A percentile compares a stretch with the other conserved stretches of the same genome.
Conservation (phyloP, 2,888 invertebrate species). For the Stegana nigrithorax region DNA sequence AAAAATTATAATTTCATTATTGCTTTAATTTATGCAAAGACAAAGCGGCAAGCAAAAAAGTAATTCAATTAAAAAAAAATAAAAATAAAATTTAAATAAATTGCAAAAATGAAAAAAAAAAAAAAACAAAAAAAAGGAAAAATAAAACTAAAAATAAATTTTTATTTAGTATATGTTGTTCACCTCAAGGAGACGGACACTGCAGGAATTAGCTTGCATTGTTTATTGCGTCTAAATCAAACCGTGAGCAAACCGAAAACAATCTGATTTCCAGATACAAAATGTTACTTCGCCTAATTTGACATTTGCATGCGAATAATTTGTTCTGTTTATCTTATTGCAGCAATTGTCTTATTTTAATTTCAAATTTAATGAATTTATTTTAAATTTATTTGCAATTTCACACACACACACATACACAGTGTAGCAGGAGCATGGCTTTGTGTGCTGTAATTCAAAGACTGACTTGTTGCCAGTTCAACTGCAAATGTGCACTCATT, state of each 20-base stretch:
- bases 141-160: constrained; percentile 25
- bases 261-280: background rate
- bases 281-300: constrained; percentile 47
- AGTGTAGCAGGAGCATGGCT: too few relatives aligned
- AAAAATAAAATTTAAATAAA: too few relatives aligned
- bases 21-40: background rate
- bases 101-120: background rate
- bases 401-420: too few relatives aligned
- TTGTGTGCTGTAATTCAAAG: background rate
- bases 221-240: constrained; percentile 24
- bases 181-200: constrained; percentile 12
- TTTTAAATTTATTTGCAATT: constrained; percentile 14
- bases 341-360: background rate
- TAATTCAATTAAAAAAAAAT: too few relatives aligned
- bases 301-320: constrained; percentile 51
- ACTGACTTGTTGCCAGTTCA: background rate
- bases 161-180: constrained; percentile 22
- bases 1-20: background rate
- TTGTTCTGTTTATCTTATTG: constrained; percentile 24
- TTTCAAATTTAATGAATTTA: background rate
- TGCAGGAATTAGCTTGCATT: background rate
- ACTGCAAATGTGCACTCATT: background rate
- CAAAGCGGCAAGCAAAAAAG: too few relatives aligned
- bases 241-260: too few relatives aligned
- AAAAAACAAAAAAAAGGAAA: constrained; percentile 23